These are phyloP conservation scores for Baryphthengus martii DNA, from an alignment of 2,113 vertebrate genomes.

Conservation along the genomic window DNA sequence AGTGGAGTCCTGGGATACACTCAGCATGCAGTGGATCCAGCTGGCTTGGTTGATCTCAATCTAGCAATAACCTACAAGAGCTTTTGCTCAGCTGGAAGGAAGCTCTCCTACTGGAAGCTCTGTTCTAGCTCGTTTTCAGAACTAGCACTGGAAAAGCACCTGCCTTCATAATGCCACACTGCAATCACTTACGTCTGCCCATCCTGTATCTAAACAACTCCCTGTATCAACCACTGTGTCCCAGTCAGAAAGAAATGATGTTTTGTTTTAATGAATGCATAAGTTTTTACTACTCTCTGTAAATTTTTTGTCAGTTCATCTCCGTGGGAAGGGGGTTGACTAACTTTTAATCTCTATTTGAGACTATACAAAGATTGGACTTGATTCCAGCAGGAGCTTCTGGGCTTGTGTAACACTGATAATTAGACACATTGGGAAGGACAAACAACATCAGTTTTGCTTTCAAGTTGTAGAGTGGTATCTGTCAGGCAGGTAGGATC, in stretches of 20 bases:
- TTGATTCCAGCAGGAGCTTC: background rate
- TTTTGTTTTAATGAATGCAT: background rate
- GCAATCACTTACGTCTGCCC: background rate
- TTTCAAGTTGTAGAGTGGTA: background rate
- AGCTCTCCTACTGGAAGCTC: background rate
- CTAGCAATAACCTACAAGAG: background rate
- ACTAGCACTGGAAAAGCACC: background rate
- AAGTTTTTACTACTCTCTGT: background rate
- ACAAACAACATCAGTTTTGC: background rate
- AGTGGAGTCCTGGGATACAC: background rate
- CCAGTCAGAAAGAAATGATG: background rate
- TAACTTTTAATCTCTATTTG: background rate
- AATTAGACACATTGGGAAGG: background rate
- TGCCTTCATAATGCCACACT: background rate
- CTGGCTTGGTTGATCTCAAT: background rate
- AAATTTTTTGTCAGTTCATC: background rate
- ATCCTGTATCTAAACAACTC: background rate
- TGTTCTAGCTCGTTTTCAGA: background rate
- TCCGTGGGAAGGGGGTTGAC: background rate
- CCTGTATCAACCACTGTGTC: background rate
- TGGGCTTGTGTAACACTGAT: rapidly evolving
- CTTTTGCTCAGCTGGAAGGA: background rate
- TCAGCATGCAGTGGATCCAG: background rate
- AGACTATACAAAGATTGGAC: background rate
- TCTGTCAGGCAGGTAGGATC: background rate